Conservation (phyloP, 2,113 vertebrate species). For the Eonycteris spelaea region DNA sequence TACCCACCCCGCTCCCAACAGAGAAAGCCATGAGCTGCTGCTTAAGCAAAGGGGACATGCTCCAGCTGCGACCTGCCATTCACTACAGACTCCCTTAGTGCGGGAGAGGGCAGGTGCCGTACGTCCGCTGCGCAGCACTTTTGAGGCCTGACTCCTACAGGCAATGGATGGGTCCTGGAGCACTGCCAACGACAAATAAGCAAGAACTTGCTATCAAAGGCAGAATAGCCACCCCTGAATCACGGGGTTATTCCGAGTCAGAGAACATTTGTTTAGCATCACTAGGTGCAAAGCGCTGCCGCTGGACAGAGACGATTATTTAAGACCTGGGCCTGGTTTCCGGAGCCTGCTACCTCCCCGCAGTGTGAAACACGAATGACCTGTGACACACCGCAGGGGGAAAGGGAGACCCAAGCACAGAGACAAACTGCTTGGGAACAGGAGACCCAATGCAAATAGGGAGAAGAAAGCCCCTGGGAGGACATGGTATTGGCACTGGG, state of each 20-base stretch:
- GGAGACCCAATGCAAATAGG: background rate
- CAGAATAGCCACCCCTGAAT: background rate
- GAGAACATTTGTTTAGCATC: background rate
- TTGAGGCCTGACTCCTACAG: background rate
- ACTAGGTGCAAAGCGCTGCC: background rate
- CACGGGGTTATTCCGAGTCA: background rate
- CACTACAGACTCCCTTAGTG: background rate
- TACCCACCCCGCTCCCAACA: fast-evolving
- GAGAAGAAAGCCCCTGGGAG: background rate
- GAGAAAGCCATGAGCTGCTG: conserved; percentile 51
- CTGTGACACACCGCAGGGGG: fast-evolving
- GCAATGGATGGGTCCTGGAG: conserved; percentile 31
- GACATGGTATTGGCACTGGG: background rate
- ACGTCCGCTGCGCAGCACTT: conserved; percentile 25
- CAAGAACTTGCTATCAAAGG: background rate
- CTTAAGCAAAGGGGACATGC: conserved; percentile 52
- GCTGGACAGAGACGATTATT: background rate
- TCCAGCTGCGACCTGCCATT: conserved; percentile 67
- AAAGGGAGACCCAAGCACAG: background rate
- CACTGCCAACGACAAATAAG: background rate
- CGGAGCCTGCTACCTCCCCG: background rate
- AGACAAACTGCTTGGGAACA: background rate
- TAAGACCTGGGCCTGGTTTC: background rate
- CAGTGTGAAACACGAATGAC: background rate
- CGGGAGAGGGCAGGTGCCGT: conserved; percentile 33